Conservation (phyloP, 2,888 invertebrate species). For the Fragum fragum region DNA sequence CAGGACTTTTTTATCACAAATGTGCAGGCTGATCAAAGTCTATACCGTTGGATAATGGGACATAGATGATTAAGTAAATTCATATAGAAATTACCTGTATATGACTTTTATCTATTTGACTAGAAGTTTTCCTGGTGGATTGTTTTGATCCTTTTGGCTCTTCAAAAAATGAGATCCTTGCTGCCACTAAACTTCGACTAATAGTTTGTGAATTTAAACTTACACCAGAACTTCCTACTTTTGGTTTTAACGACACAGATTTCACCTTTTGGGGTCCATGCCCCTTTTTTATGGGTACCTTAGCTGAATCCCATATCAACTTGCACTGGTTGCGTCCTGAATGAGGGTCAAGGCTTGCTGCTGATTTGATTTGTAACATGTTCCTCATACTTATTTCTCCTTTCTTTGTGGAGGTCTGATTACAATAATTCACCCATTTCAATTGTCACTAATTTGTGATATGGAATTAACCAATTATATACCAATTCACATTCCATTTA, state of each 20-base stretch:
- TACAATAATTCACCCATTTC: background rate
- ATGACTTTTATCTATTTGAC: constrained; percentile 2
- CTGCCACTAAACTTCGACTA: constrained; percentile 46
- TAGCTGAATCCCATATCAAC: constrained; percentile 67
- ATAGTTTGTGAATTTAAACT: constrained; percentile 9
- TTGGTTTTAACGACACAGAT: background rate
- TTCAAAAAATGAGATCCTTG: constrained; percentile 58
- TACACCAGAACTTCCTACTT: background rate
- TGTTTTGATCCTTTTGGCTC: constrained; percentile 22
- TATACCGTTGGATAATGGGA: too few species aligned
- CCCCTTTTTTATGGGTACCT: constrained; percentile 29
- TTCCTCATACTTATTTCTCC: constrained; percentile 31
- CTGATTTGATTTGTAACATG: constrained; percentile 30
- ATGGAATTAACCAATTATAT: background rate
- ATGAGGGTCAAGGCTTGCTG: background rate
- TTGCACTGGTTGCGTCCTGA: constrained; percentile 56
- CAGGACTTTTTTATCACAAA: too few species aligned
- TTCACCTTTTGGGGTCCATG: constrained; percentile 19
- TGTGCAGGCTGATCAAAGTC: too few species aligned
- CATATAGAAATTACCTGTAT: too few species aligned
- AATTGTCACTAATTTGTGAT: background rate
- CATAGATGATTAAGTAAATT: too few species aligned
- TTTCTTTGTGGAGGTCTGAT: background rate
- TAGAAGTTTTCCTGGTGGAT: constrained; percentile 23
- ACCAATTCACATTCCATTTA: too few species aligned